A percentile compares a stretch with the other conserved stretches of the same genome.
These are phyloP conservation scores for Illadopsis cleaveri DNA, from an alignment of 2,113 vertebrate genomes.

Conservation along the genomic window DNA sequence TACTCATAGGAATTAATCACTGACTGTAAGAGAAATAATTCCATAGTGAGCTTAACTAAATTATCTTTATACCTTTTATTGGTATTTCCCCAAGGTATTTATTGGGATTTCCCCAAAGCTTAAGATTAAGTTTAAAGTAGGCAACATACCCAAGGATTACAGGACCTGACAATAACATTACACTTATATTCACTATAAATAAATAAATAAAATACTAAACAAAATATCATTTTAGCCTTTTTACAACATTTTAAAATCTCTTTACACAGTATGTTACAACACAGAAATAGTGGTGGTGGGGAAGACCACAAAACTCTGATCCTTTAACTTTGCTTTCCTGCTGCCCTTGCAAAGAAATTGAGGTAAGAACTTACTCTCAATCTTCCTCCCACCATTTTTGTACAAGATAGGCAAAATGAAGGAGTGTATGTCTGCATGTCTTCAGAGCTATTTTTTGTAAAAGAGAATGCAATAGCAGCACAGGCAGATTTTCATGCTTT, in stretches of 20 bases:
- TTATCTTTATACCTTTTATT: neutral
- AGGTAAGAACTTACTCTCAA: neutral
- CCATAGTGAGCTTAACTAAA: neutral
- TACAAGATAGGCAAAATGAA: neutral
- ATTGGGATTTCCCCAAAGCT: neutral
- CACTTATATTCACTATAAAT: neutral
- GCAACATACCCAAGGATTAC: neutral
- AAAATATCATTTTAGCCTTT: neutral
- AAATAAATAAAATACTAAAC: neutral
- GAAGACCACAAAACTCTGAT: neutral
- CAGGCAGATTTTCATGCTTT: neutral
- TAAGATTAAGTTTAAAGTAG: neutral
- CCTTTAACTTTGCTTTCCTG: neutral
- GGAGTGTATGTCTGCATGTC: neutral
- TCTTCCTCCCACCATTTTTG: neutral
- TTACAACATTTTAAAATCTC: neutral
- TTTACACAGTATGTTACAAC: neutral
- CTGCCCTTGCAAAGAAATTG: neutral
- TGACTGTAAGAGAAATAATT: neutral
- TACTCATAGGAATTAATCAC: neutral
- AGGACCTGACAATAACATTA: neutral
- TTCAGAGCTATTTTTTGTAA: neutral
- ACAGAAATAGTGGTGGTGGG: neutral
- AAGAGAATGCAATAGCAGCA: neutral
- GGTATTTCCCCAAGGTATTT: neutral